Evolutionary conservation across 2,888 invertebrate species (phyloP), one percentile per base, ranked within the genome.

Genomic region (Drosophila fulvimacula): DNA sequence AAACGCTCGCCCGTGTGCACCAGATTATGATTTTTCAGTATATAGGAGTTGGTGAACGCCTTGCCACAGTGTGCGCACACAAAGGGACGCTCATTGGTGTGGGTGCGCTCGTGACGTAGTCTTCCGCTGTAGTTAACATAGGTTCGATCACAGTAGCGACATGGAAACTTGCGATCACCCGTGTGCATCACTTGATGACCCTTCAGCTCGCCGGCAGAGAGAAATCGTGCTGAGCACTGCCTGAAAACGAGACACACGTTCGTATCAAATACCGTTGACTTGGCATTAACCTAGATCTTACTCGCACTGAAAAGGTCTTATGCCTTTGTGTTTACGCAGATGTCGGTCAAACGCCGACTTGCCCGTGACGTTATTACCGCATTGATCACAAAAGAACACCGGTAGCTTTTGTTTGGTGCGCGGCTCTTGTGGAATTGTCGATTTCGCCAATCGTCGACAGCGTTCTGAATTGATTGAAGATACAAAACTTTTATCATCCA

Each of bases 271-370:
- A 6, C 11, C 11, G n/a, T 19, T 52, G 3, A 19, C 15, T 17
- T 10, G 5, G 9, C n/a, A 9, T 15, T 6, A 9, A 4, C 9
- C 27, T 38, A n/a, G 4, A 36, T 30, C 89, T 79, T 73, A 91
- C 91, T 90, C 89, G 91, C 91, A 91, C 38, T 90, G 86, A 55
- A 76, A 90, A 9, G 87, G 88, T 42, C 91, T 88, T 17, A 89
- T 89, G 4, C 92, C 92, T 3, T 85, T 86, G 24, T 91, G 91
- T n/a, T 91, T 79, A 13, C 90, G 84, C 51, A 91, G 65, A 73
- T 91, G 91, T 3, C 86, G 77, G 41, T 81, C 82, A 41, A 91
- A 91, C 19, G 91, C 83, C 9, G 91, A 80, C 19, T 88, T 88
- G 5, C 90, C 90, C 1, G 81, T 88, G 9, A 91, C 81, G 49